Percentiles rank a stretch among this genome's conserved stretches.
Evolutionary conservation across 2,888 invertebrate genomes (phyloP).

Genomic region (Atethmia centrago): DNA sequence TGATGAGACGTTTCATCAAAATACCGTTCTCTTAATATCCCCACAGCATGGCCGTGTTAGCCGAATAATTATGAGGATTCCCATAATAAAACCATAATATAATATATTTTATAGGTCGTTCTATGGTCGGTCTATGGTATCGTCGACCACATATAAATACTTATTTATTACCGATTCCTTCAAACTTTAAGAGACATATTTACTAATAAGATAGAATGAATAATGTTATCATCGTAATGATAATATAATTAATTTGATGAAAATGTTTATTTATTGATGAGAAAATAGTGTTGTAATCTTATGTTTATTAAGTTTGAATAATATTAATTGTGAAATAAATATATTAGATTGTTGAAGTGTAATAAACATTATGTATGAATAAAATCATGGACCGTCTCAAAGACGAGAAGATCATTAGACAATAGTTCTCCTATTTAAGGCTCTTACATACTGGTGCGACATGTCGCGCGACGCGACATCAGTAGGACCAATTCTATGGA

Average conservation of each 20-base stretch:
- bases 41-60: constrained; percentile 11
- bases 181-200: constrained; percentile 28
- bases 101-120: constrained; percentile 23
- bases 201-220: constrained; percentile 33
- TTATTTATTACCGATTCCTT: constrained; percentile 40
- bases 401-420: too few species aligned
- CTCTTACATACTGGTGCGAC: too few species aligned
- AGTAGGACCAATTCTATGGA: too few species aligned
- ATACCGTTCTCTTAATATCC: constrained; percentile 1
- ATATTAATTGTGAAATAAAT: constrained; percentile 5
- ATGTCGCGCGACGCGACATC: too few species aligned
- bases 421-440: background rate
- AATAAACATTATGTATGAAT: background rate
- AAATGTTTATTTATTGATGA: constrained; percentile 39
- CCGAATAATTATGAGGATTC: constrained; percentile 39
- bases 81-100: constrained; percentile 44
- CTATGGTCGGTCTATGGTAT: background rate
- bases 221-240: constrained; percentile 36
- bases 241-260: constrained; percentile 32
- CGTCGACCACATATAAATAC: background rate
- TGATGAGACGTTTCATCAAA: constrained; percentile 1
- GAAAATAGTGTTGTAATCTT: constrained; percentile 23
- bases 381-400: background rate
- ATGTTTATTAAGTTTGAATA: constrained; percentile 34
- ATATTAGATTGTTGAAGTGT: background rate